phyloP scores from a whole-genome alignment of 2,797 vertebrate species.

The Mus spretus region DNA sequence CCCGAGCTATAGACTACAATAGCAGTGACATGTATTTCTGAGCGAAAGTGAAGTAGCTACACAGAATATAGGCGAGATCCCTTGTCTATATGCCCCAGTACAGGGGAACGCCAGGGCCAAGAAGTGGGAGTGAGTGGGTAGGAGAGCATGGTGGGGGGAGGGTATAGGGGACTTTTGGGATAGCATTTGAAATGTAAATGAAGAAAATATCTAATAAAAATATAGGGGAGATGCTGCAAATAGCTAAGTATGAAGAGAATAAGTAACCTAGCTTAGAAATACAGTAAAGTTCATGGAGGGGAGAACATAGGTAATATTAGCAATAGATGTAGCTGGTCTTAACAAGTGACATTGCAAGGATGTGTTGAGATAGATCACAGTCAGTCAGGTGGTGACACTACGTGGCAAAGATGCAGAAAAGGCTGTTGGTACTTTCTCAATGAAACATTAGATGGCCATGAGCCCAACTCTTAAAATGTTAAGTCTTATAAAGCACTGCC shows the following conservation, averaged over 20 bases:
- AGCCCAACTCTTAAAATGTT: slow-evolving; percentile 5
- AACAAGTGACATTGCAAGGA: neutral
- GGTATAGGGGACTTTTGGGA: no score
- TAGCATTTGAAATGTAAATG: no score
- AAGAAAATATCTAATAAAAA: no score
- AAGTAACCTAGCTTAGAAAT: neutral
- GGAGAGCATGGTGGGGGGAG: no score
- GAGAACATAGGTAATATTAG: neutral
- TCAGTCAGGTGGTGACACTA: neutral
- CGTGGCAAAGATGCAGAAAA: neutral
- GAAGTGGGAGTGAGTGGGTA: no score
- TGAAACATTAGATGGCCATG: neutral
- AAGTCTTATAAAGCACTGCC: neutral
- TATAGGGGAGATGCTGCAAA: neutral
- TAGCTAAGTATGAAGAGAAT: neutral
- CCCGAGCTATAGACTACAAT: neutral
- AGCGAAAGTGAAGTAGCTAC: neutral
- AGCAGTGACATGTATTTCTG: neutral
- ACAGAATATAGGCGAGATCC: neutral
- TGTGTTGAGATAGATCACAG: neutral
- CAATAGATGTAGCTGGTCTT: neutral
- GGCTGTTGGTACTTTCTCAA: neutral
- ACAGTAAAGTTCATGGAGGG: neutral
- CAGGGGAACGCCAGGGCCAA: no score
- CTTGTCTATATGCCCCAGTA: no score